Evolutionary conservation across 2,888 invertebrate genomes (phyloP).

Genomic region (Hecatera dysodea): DNA sequence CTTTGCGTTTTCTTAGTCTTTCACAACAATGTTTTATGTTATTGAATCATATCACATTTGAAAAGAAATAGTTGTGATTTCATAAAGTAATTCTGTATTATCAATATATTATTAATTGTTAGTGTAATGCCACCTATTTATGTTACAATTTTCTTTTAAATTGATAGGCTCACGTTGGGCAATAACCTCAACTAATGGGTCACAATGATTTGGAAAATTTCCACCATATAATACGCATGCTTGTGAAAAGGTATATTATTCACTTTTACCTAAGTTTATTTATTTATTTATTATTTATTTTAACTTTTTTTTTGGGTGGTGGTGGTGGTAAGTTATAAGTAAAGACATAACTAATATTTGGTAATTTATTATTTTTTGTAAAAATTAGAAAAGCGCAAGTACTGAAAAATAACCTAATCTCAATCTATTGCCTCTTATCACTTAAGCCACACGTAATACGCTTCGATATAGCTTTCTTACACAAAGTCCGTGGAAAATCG

Average conservation of each 20-base stretch:
- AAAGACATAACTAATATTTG: background rate
- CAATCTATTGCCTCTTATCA: slow-evolving; percentile 5
- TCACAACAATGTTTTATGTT: background rate
- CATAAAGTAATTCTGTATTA: background rate
- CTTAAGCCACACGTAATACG: slow-evolving; percentile 39
- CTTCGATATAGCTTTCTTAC: slow-evolving; percentile 52
- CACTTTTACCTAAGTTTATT: no score
- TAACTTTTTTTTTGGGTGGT: no score
- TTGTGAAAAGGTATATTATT: no score
- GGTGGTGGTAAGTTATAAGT: no score
- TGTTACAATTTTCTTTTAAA: background rate
- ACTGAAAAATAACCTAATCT: background rate
- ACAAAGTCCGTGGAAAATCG: slow-evolving; percentile 60
- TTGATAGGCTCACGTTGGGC: background rate
- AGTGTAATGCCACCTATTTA: background rate
- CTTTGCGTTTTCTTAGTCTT: background rate
- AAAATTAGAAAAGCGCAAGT: background rate
- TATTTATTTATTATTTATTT: no score
- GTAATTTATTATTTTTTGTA: background rate
- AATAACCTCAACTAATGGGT: background rate
- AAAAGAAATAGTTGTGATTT: no score
- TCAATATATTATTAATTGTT: background rate
- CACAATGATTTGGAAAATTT: background rate
- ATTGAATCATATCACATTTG: background rate
- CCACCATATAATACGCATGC: no score